Base-by-base conservation (phyloP, 2,797 vertebrate species). In the Fundulus diaphanus region DNA sequence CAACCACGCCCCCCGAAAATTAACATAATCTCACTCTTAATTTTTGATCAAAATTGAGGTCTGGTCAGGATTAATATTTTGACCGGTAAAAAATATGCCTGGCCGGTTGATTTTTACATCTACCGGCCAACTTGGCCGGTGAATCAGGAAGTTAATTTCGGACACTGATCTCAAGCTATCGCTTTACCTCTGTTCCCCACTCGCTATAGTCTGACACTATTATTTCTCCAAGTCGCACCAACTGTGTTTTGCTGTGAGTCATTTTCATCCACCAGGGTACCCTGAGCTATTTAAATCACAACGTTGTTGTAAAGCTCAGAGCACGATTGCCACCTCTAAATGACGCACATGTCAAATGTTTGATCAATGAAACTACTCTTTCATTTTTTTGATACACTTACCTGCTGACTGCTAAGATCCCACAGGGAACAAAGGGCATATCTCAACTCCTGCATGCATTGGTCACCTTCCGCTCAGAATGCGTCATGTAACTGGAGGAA, bases 201-300 rank as follows among this genome's bases (percentile, higher is more conserved):
- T 22, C 5, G 7, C 52, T 57, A 20, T 27, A 68, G 2, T 13
- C 48, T 67, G 66, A 76, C 9, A 3, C 20, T 37, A 37, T 37
- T 59, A 18, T 59, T 57, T 68, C 29, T 22, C 42, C 51, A 9
- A 46, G 37, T 54, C 48, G 24, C 42, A 33, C 52, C 54, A 59
- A 57, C 57, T 12, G 35, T 13, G 18, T 27, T 24, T 49, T 24
- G 16, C 52, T 13, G 9, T 61, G 74, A 69, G 56, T 70, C 67
- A 76, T 49, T 61, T 29, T 49, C 54, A 70, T 69, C 74, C 59
- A 37, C 54, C 20, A 48, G 29, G 13, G 24, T 15, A 16, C 35
- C 48, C 22, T 20, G 49, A 61, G 54, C 20, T 51, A n/a, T 70
- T 70, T 49, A 76, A 49, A 75, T 29, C 44, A 18, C 31, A 16